Conservation (phyloP, 2,113 vertebrate genomes). For the Nipponia nippon region DNA sequence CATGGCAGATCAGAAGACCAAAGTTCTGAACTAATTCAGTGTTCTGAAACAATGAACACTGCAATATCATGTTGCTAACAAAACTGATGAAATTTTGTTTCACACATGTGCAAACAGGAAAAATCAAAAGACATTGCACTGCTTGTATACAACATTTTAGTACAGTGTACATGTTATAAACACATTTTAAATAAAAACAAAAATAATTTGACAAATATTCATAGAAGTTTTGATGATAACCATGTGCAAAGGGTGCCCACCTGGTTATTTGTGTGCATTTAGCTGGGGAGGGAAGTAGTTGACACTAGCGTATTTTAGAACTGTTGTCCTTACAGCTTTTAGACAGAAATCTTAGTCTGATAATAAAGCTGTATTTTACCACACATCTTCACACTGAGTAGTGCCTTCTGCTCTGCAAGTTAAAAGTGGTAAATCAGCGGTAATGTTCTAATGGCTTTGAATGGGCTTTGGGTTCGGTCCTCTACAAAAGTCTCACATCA, state of each 20-base stretch:
- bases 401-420: neutral
- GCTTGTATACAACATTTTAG: neutral
- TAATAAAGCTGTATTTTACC: neutral
- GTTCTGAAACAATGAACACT: neutral
- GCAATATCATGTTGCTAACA: neutral
- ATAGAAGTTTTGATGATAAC: neutral
- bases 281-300: neutral
- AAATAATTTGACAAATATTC: neutral
- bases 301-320: neutral
- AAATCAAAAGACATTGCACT: neutral
- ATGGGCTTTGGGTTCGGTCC: neutral
- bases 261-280: neutral
- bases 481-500: neutral
- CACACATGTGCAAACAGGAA: neutral
- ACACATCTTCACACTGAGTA: neutral
- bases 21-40: conserved; percentile 16
- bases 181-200: neutral
- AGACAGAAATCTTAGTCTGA: neutral
- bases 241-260: neutral
- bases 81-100: conserved; percentile 3
- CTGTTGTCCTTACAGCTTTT: neutral
- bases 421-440: neutral
- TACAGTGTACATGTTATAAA: neutral
- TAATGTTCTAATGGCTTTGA: neutral
- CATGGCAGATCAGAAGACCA: neutral